These are phyloP conservation scores for Diabrotica undecimpunctata DNA, from an alignment of 1,140 invertebrate species.

Conservation along the genomic window DNA sequence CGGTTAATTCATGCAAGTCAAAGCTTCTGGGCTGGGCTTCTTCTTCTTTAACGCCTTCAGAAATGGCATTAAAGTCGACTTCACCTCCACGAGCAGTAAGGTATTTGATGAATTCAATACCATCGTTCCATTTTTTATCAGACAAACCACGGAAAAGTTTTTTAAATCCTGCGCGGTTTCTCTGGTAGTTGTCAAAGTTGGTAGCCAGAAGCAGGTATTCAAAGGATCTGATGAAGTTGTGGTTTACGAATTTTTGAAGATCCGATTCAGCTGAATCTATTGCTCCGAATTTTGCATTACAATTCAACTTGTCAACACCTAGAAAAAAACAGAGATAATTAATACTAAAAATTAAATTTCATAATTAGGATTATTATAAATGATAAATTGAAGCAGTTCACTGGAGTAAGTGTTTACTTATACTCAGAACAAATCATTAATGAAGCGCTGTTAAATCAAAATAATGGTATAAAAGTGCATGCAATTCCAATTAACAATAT, in stretches of 20 bases:
- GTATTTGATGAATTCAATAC: slow-evolving; percentile 71
- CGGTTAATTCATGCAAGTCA: slow-evolving; percentile 60
- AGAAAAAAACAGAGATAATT: neutral
- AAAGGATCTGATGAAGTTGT: slow-evolving; percentile 65
- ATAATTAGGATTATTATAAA: no score
- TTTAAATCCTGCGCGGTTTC: slow-evolving; percentile 71
- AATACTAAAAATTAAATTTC: no score
- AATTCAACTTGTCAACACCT: slow-evolving; percentile 43
- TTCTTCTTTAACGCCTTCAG: slow-evolving; percentile 28
- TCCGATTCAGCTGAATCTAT: slow-evolving; percentile 52
- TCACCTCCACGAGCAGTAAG: slow-evolving; percentile 66
- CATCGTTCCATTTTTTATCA: slow-evolving; percentile 69
- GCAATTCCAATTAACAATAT: no score
- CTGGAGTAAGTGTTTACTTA: no score
- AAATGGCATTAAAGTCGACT: slow-evolving; percentile 49
- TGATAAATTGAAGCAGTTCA: no score
- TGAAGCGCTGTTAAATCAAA: no score
- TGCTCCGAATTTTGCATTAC: slow-evolving; percentile 66
- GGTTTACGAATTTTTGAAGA: slow-evolving; percentile 57
- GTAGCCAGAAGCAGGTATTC: slow-evolving; percentile 71
- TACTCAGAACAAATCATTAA: no score
- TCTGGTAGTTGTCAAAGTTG: slow-evolving; percentile 73
- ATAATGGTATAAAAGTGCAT: no score
- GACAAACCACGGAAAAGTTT: slow-evolving; percentile 70
- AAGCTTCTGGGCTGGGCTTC: slow-evolving; percentile 40